These are phyloP conservation scores for Malurus cyaneus DNA, from an alignment of 2,113 vertebrate species.

Conservation along the genomic window DNA sequence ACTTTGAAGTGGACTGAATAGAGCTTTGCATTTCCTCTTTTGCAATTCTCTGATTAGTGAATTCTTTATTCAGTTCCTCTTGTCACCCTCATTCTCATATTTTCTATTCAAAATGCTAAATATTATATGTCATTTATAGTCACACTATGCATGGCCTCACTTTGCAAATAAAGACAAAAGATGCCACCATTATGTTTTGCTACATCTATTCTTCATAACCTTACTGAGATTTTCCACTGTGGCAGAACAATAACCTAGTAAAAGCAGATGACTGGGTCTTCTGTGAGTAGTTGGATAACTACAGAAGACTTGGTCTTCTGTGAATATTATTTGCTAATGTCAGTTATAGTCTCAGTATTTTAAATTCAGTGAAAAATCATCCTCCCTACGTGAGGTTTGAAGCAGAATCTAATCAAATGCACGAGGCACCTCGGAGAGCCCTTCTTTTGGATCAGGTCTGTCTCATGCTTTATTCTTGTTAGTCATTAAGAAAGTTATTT, in stretches of 20 bases:
- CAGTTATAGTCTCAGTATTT: neutral
- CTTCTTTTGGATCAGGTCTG: neutral
- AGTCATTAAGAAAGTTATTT: neutral
- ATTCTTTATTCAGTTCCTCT: neutral
- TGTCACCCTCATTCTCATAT: neutral
- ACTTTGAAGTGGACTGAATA: neutral
- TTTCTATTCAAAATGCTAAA: neutral
- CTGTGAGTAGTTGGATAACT: neutral
- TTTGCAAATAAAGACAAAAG: neutral
- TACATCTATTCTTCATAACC: neutral
- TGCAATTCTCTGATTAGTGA: neutral
- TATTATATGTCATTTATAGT: neutral
- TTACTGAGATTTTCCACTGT: neutral
- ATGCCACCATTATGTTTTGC: neutral
- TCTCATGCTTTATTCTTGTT: neutral
- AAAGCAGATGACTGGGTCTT: neutral
- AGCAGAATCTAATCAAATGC: neutral
- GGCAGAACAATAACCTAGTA: neutral
- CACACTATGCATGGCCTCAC: neutral
- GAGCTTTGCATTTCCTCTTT: neutral
- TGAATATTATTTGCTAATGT: neutral
- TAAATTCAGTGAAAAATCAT: neutral
- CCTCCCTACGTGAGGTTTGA: neutral
- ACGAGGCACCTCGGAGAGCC: neutral
- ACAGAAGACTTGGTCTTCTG: neutral